Percentiles rank a stretch among this genome's conserved stretches.
Evolutionary conservation across 1,140 invertebrate genomes (phyloP).

Genomic region (Ditylenchus dipsaci): DNA sequence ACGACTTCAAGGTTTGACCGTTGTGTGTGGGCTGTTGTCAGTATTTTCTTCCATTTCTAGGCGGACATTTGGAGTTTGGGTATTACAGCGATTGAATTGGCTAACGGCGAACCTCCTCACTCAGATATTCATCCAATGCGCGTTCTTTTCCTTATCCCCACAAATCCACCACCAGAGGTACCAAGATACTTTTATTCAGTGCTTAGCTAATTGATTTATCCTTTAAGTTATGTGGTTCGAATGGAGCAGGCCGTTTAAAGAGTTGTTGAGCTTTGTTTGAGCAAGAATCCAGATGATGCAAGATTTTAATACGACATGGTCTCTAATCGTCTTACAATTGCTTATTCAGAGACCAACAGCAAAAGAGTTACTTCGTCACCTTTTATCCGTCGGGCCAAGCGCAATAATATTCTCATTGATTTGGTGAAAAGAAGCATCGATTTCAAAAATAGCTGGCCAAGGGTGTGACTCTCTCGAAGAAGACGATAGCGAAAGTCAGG

Average conservation of each 20-base stretch:
- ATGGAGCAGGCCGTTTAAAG: slow-evolving; percentile 94
- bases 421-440: slow-evolving; percentile 54
- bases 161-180: slow-evolving; percentile 96
- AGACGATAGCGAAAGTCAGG: slow-evolving; percentile 31
- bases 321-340: too few species aligned
- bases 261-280: slow-evolving; percentile 96
- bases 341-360: slow-evolving; percentile 53
- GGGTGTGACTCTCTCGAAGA: slow-evolving; percentile 32
- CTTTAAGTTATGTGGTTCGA: slow-evolving; percentile 50
- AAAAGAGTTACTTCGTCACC: slow-evolving; percentile 49
- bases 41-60: too few species aligned
- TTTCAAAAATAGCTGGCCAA: slow-evolving; percentile 29
- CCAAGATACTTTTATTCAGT: not conserved
- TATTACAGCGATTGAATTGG: slow-evolving; percentile 97
- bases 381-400: slow-evolving; percentile 54
- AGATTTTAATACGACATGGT: not conserved
- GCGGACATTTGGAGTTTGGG: slow-evolving; percentile 98
- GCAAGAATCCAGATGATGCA: slow-evolving; percentile 99
- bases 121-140: slow-evolving; percentile 98
- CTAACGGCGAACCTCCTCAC: slow-evolving; percentile 98
- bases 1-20: slow-evolving; percentile 84
- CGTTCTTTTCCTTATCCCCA: slow-evolving; percentile 96
- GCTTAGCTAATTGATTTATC: not conserved
- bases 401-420: slow-evolving; percentile 54
- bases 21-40: too few species aligned